phyloP scores from a whole-genome alignment of 2,113 vertebrate species.

The Atherinomorus stipes region DNA sequence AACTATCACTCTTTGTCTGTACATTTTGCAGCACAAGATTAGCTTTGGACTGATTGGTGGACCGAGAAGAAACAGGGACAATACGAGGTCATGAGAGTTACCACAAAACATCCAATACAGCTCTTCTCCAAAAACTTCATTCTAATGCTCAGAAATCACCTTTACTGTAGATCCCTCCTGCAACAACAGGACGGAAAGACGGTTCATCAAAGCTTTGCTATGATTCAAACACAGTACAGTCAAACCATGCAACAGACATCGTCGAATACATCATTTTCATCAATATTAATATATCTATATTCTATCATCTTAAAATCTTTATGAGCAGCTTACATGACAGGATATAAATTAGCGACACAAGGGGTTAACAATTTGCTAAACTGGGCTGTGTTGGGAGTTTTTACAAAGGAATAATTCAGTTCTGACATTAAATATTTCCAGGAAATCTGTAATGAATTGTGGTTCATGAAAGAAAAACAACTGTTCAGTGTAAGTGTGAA shows the following conservation, averaged over 20 bases:
- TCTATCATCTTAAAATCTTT: conserved; percentile 53
- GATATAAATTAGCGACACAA: conserved; percentile 43
- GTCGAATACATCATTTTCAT: conserved; percentile 59
- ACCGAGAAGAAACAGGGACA: conserved; percentile 31
- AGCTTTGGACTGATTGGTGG: conserved; percentile 37
- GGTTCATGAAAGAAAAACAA: conserved; percentile 31
- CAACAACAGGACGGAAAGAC: conserved; percentile 39
- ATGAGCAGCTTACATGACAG: conserved; percentile 51
- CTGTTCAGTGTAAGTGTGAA: conserved; percentile 13
- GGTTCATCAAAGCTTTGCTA: conserved; percentile 50
- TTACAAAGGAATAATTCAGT: conserved; percentile 12
- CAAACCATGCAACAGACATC: conserved; percentile 74
- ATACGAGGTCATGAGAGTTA: conserved; percentile 49
- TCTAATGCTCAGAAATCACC: conserved; percentile 51
- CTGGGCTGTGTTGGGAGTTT: conserved; percentile 16
- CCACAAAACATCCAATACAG: conserved; percentile 38
- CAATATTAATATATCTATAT: conserved; percentile 43
- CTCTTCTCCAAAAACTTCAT: conserved; percentile 30
- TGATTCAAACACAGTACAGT: conserved; percentile 60
- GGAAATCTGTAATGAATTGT: conserved; percentile 36
- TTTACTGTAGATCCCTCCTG: conserved; percentile 48
- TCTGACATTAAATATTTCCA: conserved; percentile 20
- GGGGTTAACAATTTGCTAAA: conserved; percentile 33
- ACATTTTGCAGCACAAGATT: conserved; percentile 67
- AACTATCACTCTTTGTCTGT: conserved; percentile 75